Percentiles rank a stretch among this genome's conserved stretches.
These are phyloP conservation scores for Heliconius melpomene DNA, from an alignment of 1,140 invertebrate genomes.

Conservation along the genomic window DNA sequence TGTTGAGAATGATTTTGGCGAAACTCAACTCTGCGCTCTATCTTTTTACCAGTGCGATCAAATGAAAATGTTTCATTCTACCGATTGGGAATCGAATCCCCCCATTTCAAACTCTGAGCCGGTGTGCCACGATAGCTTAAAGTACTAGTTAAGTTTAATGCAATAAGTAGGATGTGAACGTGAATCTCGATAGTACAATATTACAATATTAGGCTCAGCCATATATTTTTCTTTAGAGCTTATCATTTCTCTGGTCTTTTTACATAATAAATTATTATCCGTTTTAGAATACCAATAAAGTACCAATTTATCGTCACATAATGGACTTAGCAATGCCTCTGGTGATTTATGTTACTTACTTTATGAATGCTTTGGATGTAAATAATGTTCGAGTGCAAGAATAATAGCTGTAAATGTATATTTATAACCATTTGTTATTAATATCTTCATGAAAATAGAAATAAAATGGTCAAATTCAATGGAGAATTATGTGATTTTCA, in stretches of 20 bases:
- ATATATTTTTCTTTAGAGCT: background rate
- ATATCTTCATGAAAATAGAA: conserved; percentile 25
- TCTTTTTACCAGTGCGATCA: no score
- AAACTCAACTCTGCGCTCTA: background rate
- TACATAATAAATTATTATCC: background rate
- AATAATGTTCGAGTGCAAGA: conserved; percentile 43
- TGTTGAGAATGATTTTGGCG: background rate
- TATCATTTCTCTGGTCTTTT: background rate
- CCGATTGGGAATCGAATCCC: no score
- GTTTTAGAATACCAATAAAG: background rate
- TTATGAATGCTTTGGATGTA: conserved; percentile 60
- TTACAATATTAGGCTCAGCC: background rate
- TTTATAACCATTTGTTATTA: conserved; percentile 34
- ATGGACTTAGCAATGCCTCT: conserved; percentile 46
- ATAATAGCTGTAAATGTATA: conserved; percentile 35
- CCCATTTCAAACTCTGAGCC: background rate
- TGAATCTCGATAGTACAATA: background rate
- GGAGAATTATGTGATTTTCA: conserved; percentile 7
- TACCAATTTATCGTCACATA: conserved; percentile 15
- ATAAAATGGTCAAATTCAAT: background rate
- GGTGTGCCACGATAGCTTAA: background rate
- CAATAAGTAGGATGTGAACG: background rate
- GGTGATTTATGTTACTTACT: conserved; percentile 44
- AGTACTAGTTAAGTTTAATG: background rate
- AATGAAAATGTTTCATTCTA: no score